A percentile compares a stretch with the other conserved stretches of the same genome.
Evolutionary conservation across 2,113 vertebrate species (phyloP).

Genomic region (Nettapus auritus): DNA sequence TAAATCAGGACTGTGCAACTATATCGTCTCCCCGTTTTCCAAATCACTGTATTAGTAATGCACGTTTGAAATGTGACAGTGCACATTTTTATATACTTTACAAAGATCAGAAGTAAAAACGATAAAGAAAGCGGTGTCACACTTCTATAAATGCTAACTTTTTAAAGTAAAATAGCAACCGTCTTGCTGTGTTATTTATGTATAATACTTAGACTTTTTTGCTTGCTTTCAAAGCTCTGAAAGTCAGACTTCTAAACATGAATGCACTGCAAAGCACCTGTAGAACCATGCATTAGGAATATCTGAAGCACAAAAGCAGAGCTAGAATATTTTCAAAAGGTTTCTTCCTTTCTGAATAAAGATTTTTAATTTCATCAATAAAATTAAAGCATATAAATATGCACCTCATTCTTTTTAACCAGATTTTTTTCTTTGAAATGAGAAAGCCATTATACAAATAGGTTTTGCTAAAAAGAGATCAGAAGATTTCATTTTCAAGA

Average conservation of each 20-base stretch:
- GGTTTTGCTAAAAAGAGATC: background rate
- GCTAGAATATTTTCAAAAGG: background rate
- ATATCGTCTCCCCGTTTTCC: background rate
- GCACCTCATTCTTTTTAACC: background rate
- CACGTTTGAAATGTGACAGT: background rate
- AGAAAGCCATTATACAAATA: background rate
- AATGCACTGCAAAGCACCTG: background rate
- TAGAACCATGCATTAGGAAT: background rate
- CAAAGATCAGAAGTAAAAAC: background rate
- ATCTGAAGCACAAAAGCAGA: background rate
- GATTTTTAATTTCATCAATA: background rate
- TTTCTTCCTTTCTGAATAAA: background rate
- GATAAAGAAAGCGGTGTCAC: background rate
- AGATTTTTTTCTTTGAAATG: background rate
- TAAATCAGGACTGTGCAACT: background rate
- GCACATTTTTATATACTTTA: background rate
- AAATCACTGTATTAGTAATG: no score
- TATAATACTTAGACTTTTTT: background rate
- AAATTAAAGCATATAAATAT: background rate
- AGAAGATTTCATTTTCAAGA: background rate
- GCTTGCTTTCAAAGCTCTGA: background rate
- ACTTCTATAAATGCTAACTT: background rate
- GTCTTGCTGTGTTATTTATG: background rate
- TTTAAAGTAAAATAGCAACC: background rate
- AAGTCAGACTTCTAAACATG: background rate